These are phyloP conservation scores for Dipus sagitta DNA, from an alignment of 2,797 vertebrate genomes.

Conservation along the genomic window DNA sequence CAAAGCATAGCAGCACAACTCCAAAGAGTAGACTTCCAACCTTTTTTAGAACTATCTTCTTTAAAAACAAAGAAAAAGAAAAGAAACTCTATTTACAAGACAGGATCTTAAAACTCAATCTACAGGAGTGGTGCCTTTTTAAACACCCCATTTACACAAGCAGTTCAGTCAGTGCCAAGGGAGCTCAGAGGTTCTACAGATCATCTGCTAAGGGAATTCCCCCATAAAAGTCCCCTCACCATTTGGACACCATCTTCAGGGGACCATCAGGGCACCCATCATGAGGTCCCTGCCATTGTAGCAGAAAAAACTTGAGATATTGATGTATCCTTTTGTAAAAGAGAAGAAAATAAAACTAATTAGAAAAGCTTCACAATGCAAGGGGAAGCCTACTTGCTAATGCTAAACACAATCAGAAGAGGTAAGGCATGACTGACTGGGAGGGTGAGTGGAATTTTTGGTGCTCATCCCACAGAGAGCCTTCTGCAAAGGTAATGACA, in stretches of 20 bases:
- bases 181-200: conserved; percentile 19
- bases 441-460: background rate
- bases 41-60: conserved; percentile 36
- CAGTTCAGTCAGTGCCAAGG: conserved; percentile 29
- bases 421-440: background rate
- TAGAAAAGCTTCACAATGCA: conserved; percentile 32
- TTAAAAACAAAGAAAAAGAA: background rate
- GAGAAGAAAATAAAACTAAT: conserved; percentile 73
- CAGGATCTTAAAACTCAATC: conserved; percentile 45
- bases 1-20: background rate
- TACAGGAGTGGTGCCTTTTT: conserved; percentile 1
- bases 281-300: background rate
- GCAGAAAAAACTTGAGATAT: conserved; percentile 29
- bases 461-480: background rate
- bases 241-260: background rate
- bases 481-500: conserved; percentile 9
- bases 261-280: background rate
- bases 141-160: conserved; percentile 54
- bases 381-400: conserved; percentile 2
- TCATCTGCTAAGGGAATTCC: conserved; percentile 49
- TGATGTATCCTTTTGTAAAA: conserved; percentile 32
- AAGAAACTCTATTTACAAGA: conserved; percentile 47
- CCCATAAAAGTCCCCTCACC: conserved; percentile 6
- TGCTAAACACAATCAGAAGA: background rate
- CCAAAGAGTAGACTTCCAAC: conserved; percentile 36